phyloP scores from a whole-genome alignment of 2,888 invertebrate genomes.

The Anthrax anthrax region DNA sequence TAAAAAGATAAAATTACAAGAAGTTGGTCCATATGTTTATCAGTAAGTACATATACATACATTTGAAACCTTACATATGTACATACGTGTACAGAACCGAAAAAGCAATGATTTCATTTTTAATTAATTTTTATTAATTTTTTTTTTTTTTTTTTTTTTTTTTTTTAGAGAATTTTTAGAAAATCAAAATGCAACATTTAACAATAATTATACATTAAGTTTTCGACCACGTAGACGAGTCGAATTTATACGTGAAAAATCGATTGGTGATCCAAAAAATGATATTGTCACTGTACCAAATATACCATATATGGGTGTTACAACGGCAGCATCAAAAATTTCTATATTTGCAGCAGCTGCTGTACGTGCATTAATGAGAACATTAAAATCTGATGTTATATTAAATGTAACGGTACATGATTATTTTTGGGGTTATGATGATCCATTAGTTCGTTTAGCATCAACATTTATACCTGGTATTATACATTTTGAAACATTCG shows the following conservation, averaged over 20 bases:
- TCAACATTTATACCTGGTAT: conserved; percentile 58
- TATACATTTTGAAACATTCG: conserved; percentile 67
- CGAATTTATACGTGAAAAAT: conserved; percentile 46
- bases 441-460: conserved; percentile 54
- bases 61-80: conserved; percentile 32
- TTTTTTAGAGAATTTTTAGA: conserved; percentile 52
- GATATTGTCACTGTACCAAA: conserved; percentile 52
- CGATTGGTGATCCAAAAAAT: conserved; percentile 46
- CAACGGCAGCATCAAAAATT: conserved; percentile 23
- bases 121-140: neutral
- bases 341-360: conserved; percentile 40
- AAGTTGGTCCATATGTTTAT: conserved; percentile 72
- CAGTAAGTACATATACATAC: conserved; percentile 41
- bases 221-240: conserved; percentile 46
- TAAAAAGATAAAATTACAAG: conserved; percentile 48
- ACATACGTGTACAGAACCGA: conserved; percentile 4
- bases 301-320: conserved; percentile 47
- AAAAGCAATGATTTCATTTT: no score
- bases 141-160: conserved; percentile 11
- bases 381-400: conserved; percentile 46
- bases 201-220: conserved; percentile 49
- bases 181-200: conserved; percentile 49
- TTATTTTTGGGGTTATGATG: conserved; percentile 72
- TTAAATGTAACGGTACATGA: conserved; percentile 50
- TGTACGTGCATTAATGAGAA: conserved; percentile 41